Percentiles rank a stretch among this genome's conserved stretches.
Conservation (phyloP, 2,113 vertebrate species). For the Aegypius monachus region DNA sequence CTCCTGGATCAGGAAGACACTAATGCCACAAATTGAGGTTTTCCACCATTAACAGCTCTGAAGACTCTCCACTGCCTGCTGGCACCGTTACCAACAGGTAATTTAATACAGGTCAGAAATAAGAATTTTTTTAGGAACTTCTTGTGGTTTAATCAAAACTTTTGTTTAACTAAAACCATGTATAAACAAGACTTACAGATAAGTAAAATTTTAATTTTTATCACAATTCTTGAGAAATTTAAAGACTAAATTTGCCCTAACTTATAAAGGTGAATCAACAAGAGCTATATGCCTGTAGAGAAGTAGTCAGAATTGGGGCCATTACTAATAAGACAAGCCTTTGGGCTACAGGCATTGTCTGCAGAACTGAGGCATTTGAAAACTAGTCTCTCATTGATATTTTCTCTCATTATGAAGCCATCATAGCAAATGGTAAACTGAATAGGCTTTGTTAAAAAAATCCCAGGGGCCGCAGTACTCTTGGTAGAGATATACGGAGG, state of each 20-base stretch:
- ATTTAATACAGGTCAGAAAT: not conserved
- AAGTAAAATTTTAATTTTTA: not conserved
- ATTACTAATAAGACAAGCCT: not conserved
- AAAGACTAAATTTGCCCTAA: not conserved
- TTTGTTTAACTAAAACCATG: not conserved
- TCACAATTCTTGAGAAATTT: not conserved
- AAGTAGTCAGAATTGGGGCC: not conserved
- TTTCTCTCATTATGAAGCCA: not conserved
- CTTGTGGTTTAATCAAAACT: no score
- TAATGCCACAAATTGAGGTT: not conserved
- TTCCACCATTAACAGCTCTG: not conserved
- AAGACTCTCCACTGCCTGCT: not conserved
- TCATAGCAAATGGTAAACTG: not conserved
- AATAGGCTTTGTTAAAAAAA: constrained; percentile 25
- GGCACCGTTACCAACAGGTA: not conserved
- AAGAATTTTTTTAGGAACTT: not conserved
- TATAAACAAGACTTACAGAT: not conserved
- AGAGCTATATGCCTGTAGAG: not conserved
- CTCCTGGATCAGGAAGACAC: not conserved
- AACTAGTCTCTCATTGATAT: not conserved
- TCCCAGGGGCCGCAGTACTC: not conserved
- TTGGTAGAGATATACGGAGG: not conserved
- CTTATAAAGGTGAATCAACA: not conserved
- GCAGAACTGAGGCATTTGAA: not conserved
- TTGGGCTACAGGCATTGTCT: not conserved